Evolutionary conservation across 92 coral and sea anemone genomes (phyloP), one percentile per base, ranked within the genome.

Genomic region (Palythoa caribaeorum): DNA sequence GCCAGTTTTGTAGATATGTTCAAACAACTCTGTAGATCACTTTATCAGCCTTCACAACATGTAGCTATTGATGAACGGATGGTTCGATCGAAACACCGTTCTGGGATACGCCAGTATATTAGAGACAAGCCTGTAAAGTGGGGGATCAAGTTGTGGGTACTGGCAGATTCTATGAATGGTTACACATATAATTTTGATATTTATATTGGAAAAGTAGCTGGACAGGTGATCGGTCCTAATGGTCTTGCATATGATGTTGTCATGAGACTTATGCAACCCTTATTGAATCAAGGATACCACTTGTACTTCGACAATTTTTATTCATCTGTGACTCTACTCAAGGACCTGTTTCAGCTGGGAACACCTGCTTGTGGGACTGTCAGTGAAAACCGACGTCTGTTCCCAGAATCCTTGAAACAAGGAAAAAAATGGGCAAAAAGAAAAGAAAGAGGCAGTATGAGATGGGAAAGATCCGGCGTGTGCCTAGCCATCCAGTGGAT

Each of bases 201-300:
- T 21, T 92, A 92, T 62, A 85, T 86, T 69, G 94, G 97, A 17
- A 90, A 83, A 75, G 89, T 66, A 17, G 94, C 92, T 38, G 88
- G 93, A 14, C 59, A 79, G 69, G 71, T 72, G 17, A 72, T 87
- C 35, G 74, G 88, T 47, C 73, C 38, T 10, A 72, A 94, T 94
- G 93, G 94, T 48, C 91, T 94, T 35, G 94, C 90, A 9, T 94
- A 94, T 88, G 93, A 91, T 88, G 92, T 94, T 1, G 93, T 94
- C 1, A 94, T 89, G 93, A 80, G 88, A 79, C 80, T 94, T 7
- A 75, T 88, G 85, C 68, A 87, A 72, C 91, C 92, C 77, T 48
- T 69, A 62, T 70, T 89, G 36, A 68, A 86, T 74, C 93, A 92
- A 36, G 96, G 96, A 63, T 94, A 94, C 71, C 95, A 94, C 80